These are phyloP conservation scores for Aurelia coerulea DNA, from an alignment of 30 jellyfish, hydroid and myxozoan species.

Conservation along the genomic window DNA sequence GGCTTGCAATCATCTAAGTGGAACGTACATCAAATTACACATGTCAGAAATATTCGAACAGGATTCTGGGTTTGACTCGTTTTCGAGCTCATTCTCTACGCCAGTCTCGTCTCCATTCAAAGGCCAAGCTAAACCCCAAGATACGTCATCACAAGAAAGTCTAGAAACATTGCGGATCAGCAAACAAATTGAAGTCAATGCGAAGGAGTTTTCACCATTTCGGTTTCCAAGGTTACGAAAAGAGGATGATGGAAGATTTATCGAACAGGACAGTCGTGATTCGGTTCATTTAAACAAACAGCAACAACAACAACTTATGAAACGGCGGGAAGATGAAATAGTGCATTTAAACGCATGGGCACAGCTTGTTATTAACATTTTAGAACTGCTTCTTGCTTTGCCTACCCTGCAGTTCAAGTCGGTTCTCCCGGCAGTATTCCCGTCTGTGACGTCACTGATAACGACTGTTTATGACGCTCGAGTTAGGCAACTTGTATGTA, in stretches of 20 bases:
- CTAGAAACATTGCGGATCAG: conserved; percentile 66
- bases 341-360: conserved; percentile 97
- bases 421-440: conserved; percentile 98
- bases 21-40: conserved; percentile 84
- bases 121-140: conserved; percentile 65
- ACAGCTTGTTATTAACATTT: conserved; percentile 85
- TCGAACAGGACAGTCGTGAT: conserved; percentile 74
- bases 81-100: conserved; percentile 76
- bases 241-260: conserved; percentile 73
- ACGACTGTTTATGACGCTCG: conserved; percentile 92
- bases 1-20: conserved; percentile 96
- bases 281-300: conserved; percentile 46
- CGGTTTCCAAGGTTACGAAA: conserved; percentile 73
- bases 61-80: conserved; percentile 92
- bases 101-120: conserved; percentile 90
- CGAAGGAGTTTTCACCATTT: conserved; percentile 77
- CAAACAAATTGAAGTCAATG: conserved; percentile 54
- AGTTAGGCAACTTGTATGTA: conserved; percentile 98
- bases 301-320: conserved; percentile 60
- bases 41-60: conserved; percentile 81
- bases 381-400: conserved; percentile 90
- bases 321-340: conserved; percentile 82
- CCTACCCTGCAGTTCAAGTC: conserved; percentile 97
- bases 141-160: conserved; percentile 92
- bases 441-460: conserved; percentile 96